phyloP scores from a whole-genome alignment of 2,113 vertebrate genomes.

The Argyrosomus japonicus region DNA sequence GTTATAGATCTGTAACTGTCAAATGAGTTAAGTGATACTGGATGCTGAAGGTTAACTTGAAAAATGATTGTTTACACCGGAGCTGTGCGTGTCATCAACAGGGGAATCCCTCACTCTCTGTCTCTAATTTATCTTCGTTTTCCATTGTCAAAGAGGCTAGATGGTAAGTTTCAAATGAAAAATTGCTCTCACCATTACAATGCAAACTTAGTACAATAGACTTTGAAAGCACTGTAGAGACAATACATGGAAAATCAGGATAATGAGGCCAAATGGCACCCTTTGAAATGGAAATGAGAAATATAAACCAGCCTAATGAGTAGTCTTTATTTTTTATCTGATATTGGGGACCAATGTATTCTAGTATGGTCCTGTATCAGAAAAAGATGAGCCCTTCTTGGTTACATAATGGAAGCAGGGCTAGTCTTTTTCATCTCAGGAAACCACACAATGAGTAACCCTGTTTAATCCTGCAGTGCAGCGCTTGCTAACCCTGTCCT shows the following conservation, averaged over 20 bases:
- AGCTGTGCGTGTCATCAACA: constrained; percentile 7
- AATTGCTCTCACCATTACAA: constrained; percentile 18
- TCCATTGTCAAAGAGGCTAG: background rate
- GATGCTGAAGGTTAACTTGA: background rate
- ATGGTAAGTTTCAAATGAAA: constrained; percentile 24
- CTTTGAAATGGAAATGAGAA: constrained; percentile 44
- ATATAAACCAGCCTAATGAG: constrained; percentile 38
- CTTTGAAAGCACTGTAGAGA: constrained; percentile 14
- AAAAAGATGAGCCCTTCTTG: background rate
- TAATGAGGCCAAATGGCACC: constrained; percentile 46
- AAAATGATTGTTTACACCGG: constrained; percentile 15
- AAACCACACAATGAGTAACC: background rate
- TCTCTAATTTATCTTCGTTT: constrained; percentile 44
- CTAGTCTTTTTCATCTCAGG: constrained; percentile 1
- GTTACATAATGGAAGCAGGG: background rate
- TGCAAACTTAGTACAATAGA: background rate
- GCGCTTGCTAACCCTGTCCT: constrained; percentile 4
- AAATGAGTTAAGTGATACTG: background rate
- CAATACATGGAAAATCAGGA: constrained; percentile 12
- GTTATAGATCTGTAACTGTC: constrained; percentile 12
- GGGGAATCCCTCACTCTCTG: constrained; percentile 3
- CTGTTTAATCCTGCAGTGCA: constrained; percentile 19
- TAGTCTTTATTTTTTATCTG: constrained; percentile 37
- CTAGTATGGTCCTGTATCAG: background rate
- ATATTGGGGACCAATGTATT: constrained; percentile 19